Base-by-base conservation (phyloP, 1,140 invertebrate species). In the Holcopasites calliopsidis region DNA sequence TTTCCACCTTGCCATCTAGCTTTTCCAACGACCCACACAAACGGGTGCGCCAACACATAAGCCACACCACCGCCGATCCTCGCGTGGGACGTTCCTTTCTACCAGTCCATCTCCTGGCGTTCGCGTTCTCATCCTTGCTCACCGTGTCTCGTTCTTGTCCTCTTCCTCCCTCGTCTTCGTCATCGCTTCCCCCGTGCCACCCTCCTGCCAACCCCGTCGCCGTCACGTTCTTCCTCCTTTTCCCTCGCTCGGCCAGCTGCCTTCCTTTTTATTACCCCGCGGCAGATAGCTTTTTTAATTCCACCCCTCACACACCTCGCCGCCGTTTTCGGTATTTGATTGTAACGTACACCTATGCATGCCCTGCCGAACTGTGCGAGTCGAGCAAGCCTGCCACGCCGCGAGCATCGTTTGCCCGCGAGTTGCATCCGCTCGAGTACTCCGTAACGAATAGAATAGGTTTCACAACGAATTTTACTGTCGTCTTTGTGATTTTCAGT, bases 231-330 rank as follows among this genome's bases (percentile, higher is more conserved):
- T 84, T 80, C 82, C 40, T 42, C 18, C 11, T 42, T 42, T 86
- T 85, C n/a, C n/a, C n/a, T n/a, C n/a, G n/a, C n/a, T n/a, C n/a
- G n/a, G n/a, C n/a, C n/a, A n/a, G n/a, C n/a, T n/a, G n/a, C n/a
- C n/a, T n/a, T n/a, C n/a, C n/a, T n/a, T n/a, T 88, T 87, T 85
- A 89, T 88, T 84, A 87, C 85, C 85, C 85, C 83, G 65, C 38
- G 80, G 88, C 82, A 87, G 87, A 89, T 89, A 87, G 88, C 86
- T 89, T 90, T 89, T 89, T 86, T 87, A 88, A 89, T 88, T 89
- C 82, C 87, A 84, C 88, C 84, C 60, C 62, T 47, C 11, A 18
- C 42, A 33, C 26, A 11, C 16, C 35, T 28, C 7, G 33, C 6
- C 26, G n/a, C 85, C 82, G 82, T 89, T 89, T 88, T 88, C 81